A percentile compares a stretch with the other conserved stretches of the same genome.
Evolutionary conservation across 1,140 invertebrate species (phyloP).

Genomic region (Drosophila pseudoobscura): DNA sequence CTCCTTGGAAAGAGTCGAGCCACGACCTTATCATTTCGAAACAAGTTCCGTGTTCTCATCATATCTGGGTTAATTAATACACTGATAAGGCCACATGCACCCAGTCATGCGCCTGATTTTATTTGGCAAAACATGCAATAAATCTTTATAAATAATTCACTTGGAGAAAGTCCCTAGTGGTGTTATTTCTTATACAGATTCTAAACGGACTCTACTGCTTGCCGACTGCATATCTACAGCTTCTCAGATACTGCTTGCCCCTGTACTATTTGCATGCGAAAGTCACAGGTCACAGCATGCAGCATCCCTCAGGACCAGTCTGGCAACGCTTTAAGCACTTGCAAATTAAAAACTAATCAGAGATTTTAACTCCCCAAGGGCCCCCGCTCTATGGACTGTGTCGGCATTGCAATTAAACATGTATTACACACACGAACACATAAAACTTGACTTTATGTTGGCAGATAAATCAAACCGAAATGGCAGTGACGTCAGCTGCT

Average conservation of each 20-base stretch:
- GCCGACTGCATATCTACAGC: no score
- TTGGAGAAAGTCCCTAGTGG: no score
- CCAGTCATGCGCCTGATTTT: slow-evolving; percentile 26
- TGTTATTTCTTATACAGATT: no score
- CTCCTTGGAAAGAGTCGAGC: neutral
- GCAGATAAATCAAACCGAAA: slow-evolving; percentile 39
- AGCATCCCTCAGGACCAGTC: slow-evolving; percentile 38
- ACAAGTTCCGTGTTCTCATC: slow-evolving; percentile 45
- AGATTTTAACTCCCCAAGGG: slow-evolving; percentile 25
- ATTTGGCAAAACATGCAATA: slow-evolving; percentile 1
- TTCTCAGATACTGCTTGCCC: no score
- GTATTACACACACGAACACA: slow-evolving; percentile 3
- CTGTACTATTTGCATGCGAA: no score
- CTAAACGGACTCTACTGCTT: no score
- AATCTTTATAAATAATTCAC: no score
- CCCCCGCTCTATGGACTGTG: neutral
- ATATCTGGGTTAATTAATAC: slow-evolving; percentile 71
- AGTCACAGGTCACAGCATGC: slow-evolving; percentile 8
- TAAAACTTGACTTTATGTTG: slow-evolving; percentile 11
- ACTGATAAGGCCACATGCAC: slow-evolving; percentile 48
- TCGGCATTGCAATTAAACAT: slow-evolving; percentile 7
- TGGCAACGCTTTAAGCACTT: slow-evolving; percentile 25
- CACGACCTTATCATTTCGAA: slow-evolving; percentile 27
- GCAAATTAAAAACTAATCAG: slow-evolving; percentile 26
- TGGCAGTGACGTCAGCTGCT: slow-evolving; percentile 30